phyloP scores from a whole-genome alignment of 2,113 vertebrate species.

The Ictalurus punctatus region DNA sequence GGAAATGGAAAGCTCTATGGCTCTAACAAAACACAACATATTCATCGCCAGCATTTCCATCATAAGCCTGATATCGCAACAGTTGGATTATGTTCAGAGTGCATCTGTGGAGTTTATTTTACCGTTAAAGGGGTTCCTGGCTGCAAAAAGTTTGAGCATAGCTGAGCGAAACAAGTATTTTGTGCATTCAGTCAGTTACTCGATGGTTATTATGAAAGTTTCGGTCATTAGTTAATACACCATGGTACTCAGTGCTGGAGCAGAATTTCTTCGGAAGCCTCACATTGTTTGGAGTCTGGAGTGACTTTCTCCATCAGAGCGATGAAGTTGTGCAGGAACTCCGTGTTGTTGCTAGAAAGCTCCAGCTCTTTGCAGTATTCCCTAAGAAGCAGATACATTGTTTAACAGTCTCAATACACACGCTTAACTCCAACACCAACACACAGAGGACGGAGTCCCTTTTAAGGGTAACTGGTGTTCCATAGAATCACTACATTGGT shows the following conservation, averaged over 20 bases:
- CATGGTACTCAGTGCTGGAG: neutral
- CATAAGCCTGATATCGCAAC: neutral
- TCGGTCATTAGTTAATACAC: neutral
- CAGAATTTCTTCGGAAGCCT: slow-evolving; percentile 61
- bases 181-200: neutral
- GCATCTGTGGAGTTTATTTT: neutral
- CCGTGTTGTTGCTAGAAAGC: slow-evolving; percentile 96
- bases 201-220: neutral
- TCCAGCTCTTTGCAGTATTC: slow-evolving; percentile 99
- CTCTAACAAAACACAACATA: neutral
- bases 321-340: slow-evolving; percentile 98
- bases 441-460: neutral
- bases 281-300: slow-evolving; percentile 97
- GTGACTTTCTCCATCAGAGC: slow-evolving; percentile 99
- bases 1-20: neutral
- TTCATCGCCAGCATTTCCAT: neutral
- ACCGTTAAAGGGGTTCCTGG: neutral
- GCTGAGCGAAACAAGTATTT: neutral
- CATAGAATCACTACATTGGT: neutral
- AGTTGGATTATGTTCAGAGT: neutral
- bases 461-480: neutral
- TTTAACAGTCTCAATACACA: slow-evolving; percentile 42
- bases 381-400: slow-evolving; percentile 73
- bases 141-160: neutral
- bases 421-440: neutral